Conservation (phyloP, 2,113 vertebrate species). For the Ursus arctos region DNA sequence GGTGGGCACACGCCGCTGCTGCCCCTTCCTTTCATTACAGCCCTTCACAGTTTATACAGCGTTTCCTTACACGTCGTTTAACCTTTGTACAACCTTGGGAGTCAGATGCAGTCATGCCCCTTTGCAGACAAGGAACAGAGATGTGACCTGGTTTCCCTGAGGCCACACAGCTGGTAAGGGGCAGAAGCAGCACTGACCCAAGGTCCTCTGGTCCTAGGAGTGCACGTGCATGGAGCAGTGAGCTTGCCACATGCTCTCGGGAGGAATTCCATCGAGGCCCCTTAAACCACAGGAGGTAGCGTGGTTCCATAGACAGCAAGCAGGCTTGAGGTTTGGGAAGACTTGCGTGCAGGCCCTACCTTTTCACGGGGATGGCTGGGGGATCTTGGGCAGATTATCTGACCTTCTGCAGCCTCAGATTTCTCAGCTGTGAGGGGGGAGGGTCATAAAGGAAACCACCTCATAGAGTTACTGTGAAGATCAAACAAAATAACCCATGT, state of each 20-base stretch:
- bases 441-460: background rate
- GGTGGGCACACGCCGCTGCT: background rate
- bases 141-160: background rate
- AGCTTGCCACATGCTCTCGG: background rate
- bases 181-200: background rate
- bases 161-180: background rate
- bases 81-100: background rate
- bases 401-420: background rate
- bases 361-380: background rate
- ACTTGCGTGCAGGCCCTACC: background rate
- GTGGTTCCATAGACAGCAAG: background rate
- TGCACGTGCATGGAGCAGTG: accelerated
- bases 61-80: background rate
- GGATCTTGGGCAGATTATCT: background rate
- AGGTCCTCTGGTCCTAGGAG: background rate
- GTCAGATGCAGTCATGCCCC: background rate
- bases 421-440: background rate
- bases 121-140: background rate
- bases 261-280: background rate
- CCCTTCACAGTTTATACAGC: background rate
- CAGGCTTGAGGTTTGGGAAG: background rate
- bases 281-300: background rate
- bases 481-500: background rate
- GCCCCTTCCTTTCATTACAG: background rate
- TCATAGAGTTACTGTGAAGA: background rate